A percentile compares a stretch with the other conserved stretches of the same genome.
Evolutionary conservation across 1,140 invertebrate species (phyloP).

Genomic region (Rhyacophila brunnea): DNA sequence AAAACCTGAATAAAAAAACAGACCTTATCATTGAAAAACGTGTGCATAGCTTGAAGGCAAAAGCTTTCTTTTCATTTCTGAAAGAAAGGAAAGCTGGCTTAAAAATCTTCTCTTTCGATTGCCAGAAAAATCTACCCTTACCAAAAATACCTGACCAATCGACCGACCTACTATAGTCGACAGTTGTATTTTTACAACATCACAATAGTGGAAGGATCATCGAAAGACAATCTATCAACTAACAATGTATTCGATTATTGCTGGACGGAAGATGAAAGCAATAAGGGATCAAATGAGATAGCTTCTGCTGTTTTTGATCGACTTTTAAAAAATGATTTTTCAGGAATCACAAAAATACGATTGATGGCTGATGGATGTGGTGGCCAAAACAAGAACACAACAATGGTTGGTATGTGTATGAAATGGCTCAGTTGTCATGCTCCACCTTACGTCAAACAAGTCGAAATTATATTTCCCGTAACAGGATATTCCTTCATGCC

Average conservation of each 20-base stretch:
- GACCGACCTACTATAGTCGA: conserved; percentile 39
- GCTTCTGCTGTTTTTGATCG: conserved; percentile 36
- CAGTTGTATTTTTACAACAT: conserved; percentile 44
- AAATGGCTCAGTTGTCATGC: too few species aligned
- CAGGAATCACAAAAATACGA: conserved; percentile 28
- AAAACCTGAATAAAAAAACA: too few species aligned
- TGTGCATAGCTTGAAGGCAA: conserved; percentile 37
- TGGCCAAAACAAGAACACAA: conserved; percentile 40
- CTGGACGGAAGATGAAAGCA: conserved; percentile 38
- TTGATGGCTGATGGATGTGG: conserved; percentile 36
- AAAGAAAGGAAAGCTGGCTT: conserved; percentile 34
- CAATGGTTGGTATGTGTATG: too few species aligned
- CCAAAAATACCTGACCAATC: conserved; percentile 40
- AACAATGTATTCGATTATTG: conserved; percentile 37
- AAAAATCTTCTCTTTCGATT: conserved; percentile 41
- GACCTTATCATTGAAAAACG: conserved; percentile 26
- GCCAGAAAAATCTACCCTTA: conserved; percentile 42
- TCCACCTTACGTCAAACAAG: too few species aligned
- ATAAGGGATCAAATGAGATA: conserved; percentile 41
- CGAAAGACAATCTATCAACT: conserved; percentile 32
- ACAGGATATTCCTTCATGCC: too few species aligned
- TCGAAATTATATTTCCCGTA: too few species aligned
- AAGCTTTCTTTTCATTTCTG: conserved; percentile 39
- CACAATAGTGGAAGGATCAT: conserved; percentile 38
- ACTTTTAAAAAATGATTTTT: conserved; percentile 30